Evolutionary conservation across 2,797 vertebrate species (phyloP).

Genomic region (Spatula clypeata): DNA sequence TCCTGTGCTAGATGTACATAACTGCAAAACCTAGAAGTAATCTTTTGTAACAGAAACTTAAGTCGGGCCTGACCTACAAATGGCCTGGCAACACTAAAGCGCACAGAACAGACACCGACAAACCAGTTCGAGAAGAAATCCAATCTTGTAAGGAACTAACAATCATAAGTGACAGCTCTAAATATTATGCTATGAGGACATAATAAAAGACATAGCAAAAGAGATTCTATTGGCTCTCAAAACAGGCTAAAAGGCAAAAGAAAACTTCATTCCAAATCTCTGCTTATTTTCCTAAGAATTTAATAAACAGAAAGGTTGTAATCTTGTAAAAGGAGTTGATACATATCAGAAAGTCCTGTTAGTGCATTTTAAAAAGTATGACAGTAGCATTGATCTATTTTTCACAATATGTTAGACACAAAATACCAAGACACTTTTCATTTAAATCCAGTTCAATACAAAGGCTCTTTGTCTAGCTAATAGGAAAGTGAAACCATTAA

Average conservation of each 20-base stretch:
- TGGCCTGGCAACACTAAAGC: slow-evolving; percentile 4
- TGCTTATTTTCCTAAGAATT: background rate
- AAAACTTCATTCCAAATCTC: slow-evolving; percentile 7
- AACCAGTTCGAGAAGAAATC: slow-evolving; percentile 28
- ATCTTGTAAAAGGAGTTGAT: background rate
- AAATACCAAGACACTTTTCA: slow-evolving; percentile 2
- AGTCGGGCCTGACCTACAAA: slow-evolving; percentile 28
- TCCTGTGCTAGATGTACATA: background rate
- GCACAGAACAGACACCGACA: slow-evolving; percentile 28
- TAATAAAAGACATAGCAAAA: background rate
- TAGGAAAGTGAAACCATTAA: slow-evolving; percentile 40
- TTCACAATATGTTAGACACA: background rate
- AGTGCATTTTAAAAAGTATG: background rate
- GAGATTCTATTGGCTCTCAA: background rate
- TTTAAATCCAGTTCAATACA: background rate
- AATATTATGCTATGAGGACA: background rate
- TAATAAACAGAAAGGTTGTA: background rate
- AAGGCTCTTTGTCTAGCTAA: background rate
- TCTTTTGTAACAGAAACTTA: slow-evolving; percentile 10
- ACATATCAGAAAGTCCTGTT: background rate
- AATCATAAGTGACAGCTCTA: background rate
- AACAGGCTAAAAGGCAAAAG: slow-evolving; percentile 26
- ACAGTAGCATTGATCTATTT: background rate
- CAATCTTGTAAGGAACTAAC: slow-evolving; percentile 17
- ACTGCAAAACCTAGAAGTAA: background rate